Evolutionary conservation across 2,113 vertebrate species (phyloP), one percentile per base, ranked within the genome.

Genomic region (Mesitornis unicolor): DNA sequence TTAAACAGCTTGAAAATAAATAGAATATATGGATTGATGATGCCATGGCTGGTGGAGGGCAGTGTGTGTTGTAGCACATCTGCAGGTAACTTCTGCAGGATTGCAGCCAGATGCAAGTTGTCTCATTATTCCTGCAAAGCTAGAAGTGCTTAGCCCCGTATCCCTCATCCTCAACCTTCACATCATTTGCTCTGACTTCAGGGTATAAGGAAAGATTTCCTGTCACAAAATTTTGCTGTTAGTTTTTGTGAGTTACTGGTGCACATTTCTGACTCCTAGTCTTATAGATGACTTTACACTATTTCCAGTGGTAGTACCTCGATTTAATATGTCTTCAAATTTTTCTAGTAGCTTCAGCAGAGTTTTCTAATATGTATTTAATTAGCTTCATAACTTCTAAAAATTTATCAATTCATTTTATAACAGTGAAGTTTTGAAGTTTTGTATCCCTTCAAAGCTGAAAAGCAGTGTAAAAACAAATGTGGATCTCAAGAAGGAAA

Each of bases 91-190:
- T 17, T 35, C 75, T 83, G 13, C 36, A 63, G 25, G 15, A 36
- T 13, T 0, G 2, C 26, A 64, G 45, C 20, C 50, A 80, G 45
- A 54, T 15, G 16, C 13, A 54, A 24, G 28, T 6, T 3, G 1
- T 35, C 26, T 4, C 5, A 0, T 8, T 76, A 31, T 18, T 61
- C 6, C 8, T 22, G 38, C 0, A 2, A 60, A 50, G 4, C 21
- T 76, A 38, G 33, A 68, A 28, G 25, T 26, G 6, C 36, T 63
- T 1, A 0, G 7, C 25, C 64, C 14, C 16, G 2, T 0, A 1
- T 47, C 16, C 17, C 9, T 73, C 22, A 56, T 33, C 17, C 25
- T 71, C 16, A n/a, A 0, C 5, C 9, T 73, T 80, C 11, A 63
- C 3, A 1, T 47, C 0, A 0, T 45, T 87, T 77, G 1, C 4